Conservation (phyloP, 1,140 invertebrate genomes). For the Laupala kohalensis region DNA sequence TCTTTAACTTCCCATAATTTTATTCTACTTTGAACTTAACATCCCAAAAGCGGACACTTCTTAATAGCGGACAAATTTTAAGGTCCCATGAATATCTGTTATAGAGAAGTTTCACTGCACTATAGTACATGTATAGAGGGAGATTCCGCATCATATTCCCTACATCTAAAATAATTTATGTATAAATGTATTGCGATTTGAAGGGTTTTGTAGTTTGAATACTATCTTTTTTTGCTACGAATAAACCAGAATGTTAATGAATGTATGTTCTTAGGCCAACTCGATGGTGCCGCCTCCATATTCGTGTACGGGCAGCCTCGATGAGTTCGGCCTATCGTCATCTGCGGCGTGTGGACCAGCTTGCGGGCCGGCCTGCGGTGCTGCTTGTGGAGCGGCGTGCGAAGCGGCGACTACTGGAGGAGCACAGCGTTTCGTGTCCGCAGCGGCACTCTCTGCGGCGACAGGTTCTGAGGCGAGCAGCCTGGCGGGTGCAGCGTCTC, state of each 20-base stretch:
- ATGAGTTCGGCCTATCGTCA: conserved; percentile 30
- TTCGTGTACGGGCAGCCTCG: conserved; percentile 59
- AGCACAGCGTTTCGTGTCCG: conserved; percentile 8
- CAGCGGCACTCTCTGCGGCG: conserved; percentile 22
- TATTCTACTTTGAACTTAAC: too few relatives aligned
- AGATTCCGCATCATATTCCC: too few relatives aligned
- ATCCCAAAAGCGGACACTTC: too few relatives aligned
- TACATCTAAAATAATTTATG: too few relatives aligned
- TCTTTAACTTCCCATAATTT: too few relatives aligned
- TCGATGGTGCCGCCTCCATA: conserved; percentile 66
- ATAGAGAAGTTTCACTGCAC: too few relatives aligned
- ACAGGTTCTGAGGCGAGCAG: conserved; percentile 52
- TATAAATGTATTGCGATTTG: neutral
- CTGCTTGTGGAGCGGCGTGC: conserved; percentile 10
- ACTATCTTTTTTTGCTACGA: neutral
- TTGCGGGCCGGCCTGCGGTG: conserved; percentile 12
- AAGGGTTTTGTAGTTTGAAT: neutral
- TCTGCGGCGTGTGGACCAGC: neutral
- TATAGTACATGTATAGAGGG: too few relatives aligned
- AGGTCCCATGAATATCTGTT: too few relatives aligned
- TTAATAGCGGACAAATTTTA: too few relatives aligned
- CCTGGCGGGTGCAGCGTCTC: conserved; percentile 45
- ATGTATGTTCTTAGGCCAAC: conserved; percentile 38
- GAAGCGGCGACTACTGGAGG: neutral
- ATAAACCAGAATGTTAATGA: neutral